phyloP scores from a whole-genome alignment of 1,140 invertebrate genomes.

The Drosophila kepulauana region DNA sequence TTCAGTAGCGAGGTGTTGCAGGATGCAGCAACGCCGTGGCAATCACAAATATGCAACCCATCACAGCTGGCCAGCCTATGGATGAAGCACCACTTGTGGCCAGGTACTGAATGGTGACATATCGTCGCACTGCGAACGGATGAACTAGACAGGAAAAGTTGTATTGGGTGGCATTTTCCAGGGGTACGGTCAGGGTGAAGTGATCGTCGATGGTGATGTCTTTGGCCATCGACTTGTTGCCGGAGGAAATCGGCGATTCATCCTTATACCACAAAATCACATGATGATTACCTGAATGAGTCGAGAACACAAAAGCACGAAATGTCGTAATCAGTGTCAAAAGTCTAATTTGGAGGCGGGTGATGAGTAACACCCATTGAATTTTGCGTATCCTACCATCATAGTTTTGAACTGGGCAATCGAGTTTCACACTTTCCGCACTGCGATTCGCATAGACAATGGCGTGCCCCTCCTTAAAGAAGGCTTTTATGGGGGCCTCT shows the following conservation, averaged over 20 bases:
- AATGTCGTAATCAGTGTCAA: neutral
- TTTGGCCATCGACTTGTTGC: conserved; percentile 23
- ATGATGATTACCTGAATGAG: conserved; percentile 48
- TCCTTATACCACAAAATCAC: conserved; percentile 65
- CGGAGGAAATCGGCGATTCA: conserved; percentile 39
- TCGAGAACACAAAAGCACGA: neutral
- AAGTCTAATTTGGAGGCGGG: neutral
- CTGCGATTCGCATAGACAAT: conserved; percentile 50
- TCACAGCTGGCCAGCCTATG: conserved; percentile 11
- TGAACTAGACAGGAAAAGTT: conserved; percentile 53
- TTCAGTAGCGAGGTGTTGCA: conserved; percentile 20
- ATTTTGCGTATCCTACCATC: conserved; percentile 54
- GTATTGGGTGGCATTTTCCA: conserved; percentile 51
- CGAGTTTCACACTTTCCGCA: conserved; percentile 46
- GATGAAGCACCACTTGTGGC: neutral
- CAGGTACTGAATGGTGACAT: conserved; percentile 50
- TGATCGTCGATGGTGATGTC: conserved; percentile 54
- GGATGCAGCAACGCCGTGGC: conserved; percentile 8
- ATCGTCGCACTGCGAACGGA: conserved; percentile 37
- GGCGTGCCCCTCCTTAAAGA: conserved; percentile 54
- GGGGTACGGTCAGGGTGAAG: conserved; percentile 52
- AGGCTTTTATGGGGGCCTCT: conserved; percentile 44
- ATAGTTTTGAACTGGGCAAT: conserved; percentile 71
- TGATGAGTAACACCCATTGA: neutral
- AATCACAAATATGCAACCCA: conserved; percentile 32